phyloP scores from a whole-genome alignment of 2,797 vertebrate genomes.

The Semotilus atromaculatus region DNA sequence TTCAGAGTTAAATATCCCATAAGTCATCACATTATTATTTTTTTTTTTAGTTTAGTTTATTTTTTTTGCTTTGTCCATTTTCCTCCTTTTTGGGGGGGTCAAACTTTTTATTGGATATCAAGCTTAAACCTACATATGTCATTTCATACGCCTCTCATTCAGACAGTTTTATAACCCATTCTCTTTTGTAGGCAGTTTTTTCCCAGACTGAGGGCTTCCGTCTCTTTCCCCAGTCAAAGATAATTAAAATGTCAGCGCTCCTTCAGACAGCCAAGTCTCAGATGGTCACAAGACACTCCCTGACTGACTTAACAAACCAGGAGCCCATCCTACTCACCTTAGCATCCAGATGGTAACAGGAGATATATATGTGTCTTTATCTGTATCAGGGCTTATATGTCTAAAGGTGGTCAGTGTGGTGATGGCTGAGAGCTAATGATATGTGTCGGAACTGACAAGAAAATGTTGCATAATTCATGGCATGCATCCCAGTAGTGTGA shows the following conservation, averaged over 20 bases:
- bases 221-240: constrained; percentile 49
- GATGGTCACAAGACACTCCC: constrained; percentile 56
- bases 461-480: constrained; percentile 37
- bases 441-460: background rate
- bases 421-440: background rate
- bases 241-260: constrained; percentile 62
- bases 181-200: constrained; percentile 56
- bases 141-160: constrained; percentile 35
- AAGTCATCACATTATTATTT: background rate
- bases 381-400: constrained; percentile 10
- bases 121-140: constrained; percentile 41
- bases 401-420: constrained; percentile 18
- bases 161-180: constrained; percentile 44
- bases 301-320: constrained; percentile 55
- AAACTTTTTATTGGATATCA: background rate
- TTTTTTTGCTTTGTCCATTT: background rate
- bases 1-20: background rate
- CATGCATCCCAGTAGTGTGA: constrained; percentile 2
- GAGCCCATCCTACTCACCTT: constrained; percentile 37
- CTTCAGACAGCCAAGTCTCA: constrained; percentile 53
- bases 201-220: constrained; percentile 40
- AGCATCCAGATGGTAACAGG: constrained; percentile 53
- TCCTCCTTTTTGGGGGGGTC: background rate
- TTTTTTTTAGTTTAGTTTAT: background rate
- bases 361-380: background rate